A percentile compares a stretch with the other conserved stretches of the same genome.
These are phyloP conservation scores for Grus americana DNA, from an alignment of 2,113 vertebrate genomes.

Conservation along the genomic window DNA sequence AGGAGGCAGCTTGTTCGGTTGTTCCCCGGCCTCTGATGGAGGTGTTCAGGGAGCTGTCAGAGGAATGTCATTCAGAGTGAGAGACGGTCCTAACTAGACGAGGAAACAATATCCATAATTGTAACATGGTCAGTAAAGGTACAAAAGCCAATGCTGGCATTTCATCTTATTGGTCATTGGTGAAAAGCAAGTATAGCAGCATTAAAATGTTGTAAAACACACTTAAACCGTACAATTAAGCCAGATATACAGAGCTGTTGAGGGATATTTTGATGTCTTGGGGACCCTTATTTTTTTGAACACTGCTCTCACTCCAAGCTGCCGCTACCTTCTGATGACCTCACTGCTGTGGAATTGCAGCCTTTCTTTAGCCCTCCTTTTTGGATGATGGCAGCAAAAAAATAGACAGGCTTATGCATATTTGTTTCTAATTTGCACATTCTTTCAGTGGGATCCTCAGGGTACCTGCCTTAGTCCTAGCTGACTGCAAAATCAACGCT, in stretches of 20 bases:
- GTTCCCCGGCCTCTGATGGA: neutral
- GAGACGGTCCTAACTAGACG: neutral
- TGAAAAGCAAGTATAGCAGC: neutral
- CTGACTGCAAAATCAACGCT: neutral
- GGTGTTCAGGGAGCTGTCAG: neutral
- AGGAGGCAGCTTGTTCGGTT: neutral
- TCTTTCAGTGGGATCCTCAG: neutral
- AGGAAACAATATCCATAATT: neutral
- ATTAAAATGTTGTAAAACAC: neutral
- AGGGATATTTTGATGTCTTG: neutral
- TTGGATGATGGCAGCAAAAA: neutral
- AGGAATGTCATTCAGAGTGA: neutral
- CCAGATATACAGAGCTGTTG: neutral
- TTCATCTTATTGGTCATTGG: neutral
- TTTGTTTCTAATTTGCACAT: neutral
- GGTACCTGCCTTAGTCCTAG: neutral
- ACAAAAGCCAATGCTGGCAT: neutral
- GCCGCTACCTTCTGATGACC: neutral
- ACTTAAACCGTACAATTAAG: neutral
- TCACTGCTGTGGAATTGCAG: neutral
- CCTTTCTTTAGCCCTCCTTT: neutral
- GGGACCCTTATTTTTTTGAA: neutral
- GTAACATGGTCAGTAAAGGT: neutral
- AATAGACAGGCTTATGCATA: neutral
- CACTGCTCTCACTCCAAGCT: neutral